phyloP scores from a whole-genome alignment of 2,113 vertebrate species.

The Mandrillus leucophaeus region DNA sequence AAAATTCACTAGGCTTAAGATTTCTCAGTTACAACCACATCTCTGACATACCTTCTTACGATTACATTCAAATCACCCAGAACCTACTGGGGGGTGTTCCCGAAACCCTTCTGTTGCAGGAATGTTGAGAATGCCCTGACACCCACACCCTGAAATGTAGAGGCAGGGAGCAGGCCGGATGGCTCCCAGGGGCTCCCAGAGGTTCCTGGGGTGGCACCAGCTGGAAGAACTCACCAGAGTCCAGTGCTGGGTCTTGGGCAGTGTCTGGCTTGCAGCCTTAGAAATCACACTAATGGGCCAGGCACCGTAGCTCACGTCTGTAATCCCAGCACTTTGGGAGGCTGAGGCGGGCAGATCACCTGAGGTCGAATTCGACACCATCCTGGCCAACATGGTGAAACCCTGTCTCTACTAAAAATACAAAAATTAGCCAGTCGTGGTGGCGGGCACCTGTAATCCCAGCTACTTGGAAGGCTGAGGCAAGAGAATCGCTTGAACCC shows the following conservation, averaged over 20 bases:
- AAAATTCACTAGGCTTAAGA: constrained; percentile 43
- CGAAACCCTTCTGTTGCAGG: constrained; percentile 31
- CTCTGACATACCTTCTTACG: constrained; percentile 13
- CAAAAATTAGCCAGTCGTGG: too few species aligned
- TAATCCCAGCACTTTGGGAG: too few species aligned
- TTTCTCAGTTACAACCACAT: constrained; percentile 43
- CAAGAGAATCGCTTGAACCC: too few species aligned
- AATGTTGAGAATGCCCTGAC: background rate
- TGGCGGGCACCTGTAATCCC: too few species aligned
- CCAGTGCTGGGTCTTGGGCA: background rate
- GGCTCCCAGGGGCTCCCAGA: background rate
- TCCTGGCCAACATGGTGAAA: too few species aligned
- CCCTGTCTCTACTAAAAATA: too few species aligned
- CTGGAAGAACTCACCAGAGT: background rate
- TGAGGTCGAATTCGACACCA: too few species aligned
- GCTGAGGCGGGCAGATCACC: too few species aligned
- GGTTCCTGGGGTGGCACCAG: background rate
- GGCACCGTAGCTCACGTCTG: too few species aligned
- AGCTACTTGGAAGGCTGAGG: too few species aligned
- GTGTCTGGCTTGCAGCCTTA: background rate
- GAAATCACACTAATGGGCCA: background rate
- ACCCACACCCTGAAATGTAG: constrained; percentile 38
- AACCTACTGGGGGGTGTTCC: constrained; percentile 44
- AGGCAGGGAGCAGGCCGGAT: background rate
- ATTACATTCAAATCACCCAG: constrained; percentile 32